A percentile compares a stretch with the other conserved stretches of the same genome.
These are phyloP conservation scores for Ormyrus thymus DNA, from an alignment of 2,888 invertebrate genomes.

Conservation along the genomic window DNA sequence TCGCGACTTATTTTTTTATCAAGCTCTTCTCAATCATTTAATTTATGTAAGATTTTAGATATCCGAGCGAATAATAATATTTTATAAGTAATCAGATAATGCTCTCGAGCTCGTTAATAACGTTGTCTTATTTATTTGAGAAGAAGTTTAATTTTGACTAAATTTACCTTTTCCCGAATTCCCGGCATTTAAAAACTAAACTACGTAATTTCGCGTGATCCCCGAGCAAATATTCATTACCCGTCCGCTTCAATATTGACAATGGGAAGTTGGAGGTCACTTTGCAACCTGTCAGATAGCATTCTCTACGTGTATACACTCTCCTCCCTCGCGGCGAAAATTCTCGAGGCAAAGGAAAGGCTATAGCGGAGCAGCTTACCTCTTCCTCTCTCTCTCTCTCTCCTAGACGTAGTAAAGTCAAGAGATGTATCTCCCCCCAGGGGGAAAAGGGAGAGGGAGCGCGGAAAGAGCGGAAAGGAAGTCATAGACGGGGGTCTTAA, in stretches of 20 bases:
- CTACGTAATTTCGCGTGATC: not conserved
- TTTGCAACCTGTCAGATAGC: constrained; percentile 3
- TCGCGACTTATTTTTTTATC: no score
- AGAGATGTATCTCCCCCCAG: constrained; percentile 23
- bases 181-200: no score
- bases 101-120: no score
- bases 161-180: no score
- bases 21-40: no score
- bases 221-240: constrained; percentile 36
- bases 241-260: constrained; percentile 24
- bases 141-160: no score
- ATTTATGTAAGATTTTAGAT: no score
- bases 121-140: no score
- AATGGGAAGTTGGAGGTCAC: constrained; percentile 17
- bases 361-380: not conserved
- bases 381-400: not conserved
- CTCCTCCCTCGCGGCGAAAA: not conserved
- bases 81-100: no score
- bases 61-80: no score
- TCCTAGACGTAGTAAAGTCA: not conserved
- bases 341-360: not conserved
- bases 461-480: constrained; percentile 15
- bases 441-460: not conserved
- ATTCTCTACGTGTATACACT: no score
- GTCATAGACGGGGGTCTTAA: constrained; percentile 34